phyloP scores from a whole-genome alignment of 2,888 invertebrate species.

The Cantharis nigra region DNA sequence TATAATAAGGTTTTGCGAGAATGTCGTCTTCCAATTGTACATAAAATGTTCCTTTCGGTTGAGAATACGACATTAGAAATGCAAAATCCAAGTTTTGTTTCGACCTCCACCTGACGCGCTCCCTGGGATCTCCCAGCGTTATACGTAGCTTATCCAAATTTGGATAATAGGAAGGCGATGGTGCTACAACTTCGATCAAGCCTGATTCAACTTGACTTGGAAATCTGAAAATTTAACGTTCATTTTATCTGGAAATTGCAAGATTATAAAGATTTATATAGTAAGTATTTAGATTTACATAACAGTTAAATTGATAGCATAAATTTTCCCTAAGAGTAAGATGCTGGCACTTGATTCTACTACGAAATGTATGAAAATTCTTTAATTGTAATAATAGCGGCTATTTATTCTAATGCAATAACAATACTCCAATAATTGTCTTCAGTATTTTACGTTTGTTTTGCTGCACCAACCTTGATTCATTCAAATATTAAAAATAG shows the following conservation, averaged over 20 bases:
- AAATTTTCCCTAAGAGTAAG: neutral
- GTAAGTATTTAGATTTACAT: neutral
- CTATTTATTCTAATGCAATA: neutral
- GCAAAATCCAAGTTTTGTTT: slow-evolving; percentile 95
- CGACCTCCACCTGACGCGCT: slow-evolving; percentile 87
- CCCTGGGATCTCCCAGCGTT: slow-evolving; percentile 84
- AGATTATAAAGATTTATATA: neutral
- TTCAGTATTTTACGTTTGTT: neutral
- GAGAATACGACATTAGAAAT: slow-evolving; percentile 92
- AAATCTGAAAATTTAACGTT: slow-evolving; percentile 63
- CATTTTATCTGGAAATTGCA: neutral
- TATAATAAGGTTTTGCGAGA: slow-evolving; percentile 81
- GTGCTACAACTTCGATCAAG: slow-evolving; percentile 87
- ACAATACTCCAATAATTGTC: neutral
- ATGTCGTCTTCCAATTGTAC: slow-evolving; percentile 95
- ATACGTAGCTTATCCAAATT: slow-evolving; percentile 75
- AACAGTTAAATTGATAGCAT: neutral
- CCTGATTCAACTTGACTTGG: slow-evolving; percentile 75
- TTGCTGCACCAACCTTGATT: too few relatives aligned
- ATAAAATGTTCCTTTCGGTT: slow-evolving; percentile 85
- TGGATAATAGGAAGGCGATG: slow-evolving; percentile 85
- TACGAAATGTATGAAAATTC: neutral
- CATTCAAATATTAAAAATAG: too few relatives aligned
- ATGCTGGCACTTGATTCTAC: neutral
- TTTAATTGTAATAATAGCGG: neutral